phyloP scores from a whole-genome alignment of 2,888 invertebrate genomes.

The Plemyria rubiginata region DNA sequence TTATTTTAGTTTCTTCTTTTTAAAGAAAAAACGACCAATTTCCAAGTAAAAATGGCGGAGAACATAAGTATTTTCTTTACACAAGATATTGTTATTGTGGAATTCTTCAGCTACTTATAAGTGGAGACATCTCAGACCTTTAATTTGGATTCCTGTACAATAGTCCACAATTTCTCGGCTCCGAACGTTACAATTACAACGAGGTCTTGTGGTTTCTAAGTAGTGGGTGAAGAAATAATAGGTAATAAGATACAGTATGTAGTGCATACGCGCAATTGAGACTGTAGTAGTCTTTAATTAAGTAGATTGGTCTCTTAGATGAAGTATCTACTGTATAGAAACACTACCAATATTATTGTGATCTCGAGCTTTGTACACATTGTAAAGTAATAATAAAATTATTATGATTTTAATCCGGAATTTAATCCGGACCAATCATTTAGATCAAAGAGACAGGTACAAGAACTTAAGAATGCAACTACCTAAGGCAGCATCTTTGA shows the following conservation, averaged over 20 bases:
- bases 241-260: constrained; percentile 15
- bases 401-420: too few species aligned
- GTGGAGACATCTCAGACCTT: constrained; percentile 39
- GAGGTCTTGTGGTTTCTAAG: constrained; percentile 21
- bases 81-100: background rate
- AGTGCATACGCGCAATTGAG: constrained; percentile 21
- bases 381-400: too few species aligned
- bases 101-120: constrained; percentile 10
- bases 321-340: background rate
- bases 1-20: background rate
- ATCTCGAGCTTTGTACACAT: background rate
- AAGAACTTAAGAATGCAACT: background rate
- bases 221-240: constrained; percentile 15
- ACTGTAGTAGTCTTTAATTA: constrained; percentile 18
- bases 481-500: background rate
- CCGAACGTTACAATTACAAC: constrained; percentile 39
- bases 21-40: background rate
- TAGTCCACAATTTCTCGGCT: constrained; percentile 45
- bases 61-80: background rate
- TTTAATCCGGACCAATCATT: too few species aligned
- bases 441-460: background rate
- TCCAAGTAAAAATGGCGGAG: background rate
- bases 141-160: constrained; percentile 55
- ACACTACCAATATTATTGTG: too few species aligned
- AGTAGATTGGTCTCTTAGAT: constrained; percentile 14